These are phyloP conservation scores for Dasyurus viverrinus DNA, from an alignment of 2,113 vertebrate genomes.

Conservation along the genomic window DNA sequence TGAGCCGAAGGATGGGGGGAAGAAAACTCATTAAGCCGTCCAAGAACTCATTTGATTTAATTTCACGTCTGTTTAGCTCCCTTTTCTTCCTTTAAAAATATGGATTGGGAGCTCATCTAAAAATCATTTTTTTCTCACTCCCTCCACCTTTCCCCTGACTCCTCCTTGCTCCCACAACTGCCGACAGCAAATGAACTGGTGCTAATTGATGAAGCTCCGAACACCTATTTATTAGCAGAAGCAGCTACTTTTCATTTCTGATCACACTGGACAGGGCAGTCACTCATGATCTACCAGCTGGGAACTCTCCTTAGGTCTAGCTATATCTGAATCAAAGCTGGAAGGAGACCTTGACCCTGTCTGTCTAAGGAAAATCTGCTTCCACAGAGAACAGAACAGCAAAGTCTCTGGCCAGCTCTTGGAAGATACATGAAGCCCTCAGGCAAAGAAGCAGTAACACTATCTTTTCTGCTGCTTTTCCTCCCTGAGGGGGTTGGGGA, in stretches of 20 bases:
- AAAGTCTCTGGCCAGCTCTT: background rate
- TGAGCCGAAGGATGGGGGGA: background rate
- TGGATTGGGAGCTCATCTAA: constrained; percentile 74
- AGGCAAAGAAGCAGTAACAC: background rate
- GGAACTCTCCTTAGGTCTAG: background rate
- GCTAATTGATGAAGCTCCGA: background rate
- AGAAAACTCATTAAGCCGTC: constrained; percentile 57
- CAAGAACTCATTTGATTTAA: constrained; percentile 78
- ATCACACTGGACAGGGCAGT: background rate
- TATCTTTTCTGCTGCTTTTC: background rate
- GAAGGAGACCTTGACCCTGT: background rate
- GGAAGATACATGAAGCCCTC: background rate
- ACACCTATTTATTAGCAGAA: background rate
- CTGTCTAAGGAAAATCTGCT: background rate
- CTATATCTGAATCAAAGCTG: background rate
- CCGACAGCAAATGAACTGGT: background rate
- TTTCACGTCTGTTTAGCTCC: constrained; percentile 75
- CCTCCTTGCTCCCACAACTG: background rate
- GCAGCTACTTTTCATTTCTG: background rate
- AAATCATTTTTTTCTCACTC: constrained; percentile 70
- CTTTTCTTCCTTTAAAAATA: constrained; percentile 76
- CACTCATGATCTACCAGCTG: background rate
- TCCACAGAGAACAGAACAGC: background rate
- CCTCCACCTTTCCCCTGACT: constrained; percentile 33
- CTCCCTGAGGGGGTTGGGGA: background rate